Percentiles rank a stretch among this genome's conserved stretches.
Conservation (phyloP, 2,797 vertebrate species). For the Parambassis ranga region DNA sequence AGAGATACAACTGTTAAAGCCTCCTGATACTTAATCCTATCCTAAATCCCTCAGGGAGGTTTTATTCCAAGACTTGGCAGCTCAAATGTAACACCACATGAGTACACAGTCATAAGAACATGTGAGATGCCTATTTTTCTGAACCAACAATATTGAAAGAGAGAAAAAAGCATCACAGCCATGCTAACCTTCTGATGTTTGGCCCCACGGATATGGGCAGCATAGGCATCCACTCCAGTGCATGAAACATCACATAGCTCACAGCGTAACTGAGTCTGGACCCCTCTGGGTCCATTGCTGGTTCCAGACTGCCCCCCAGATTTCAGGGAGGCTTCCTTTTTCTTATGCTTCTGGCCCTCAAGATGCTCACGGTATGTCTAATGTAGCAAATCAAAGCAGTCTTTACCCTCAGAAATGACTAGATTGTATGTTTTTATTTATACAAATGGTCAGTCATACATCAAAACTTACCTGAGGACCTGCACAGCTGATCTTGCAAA, state of each 20-base stretch:
- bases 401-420: no score
- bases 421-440: not conserved
- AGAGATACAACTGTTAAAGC: constrained; percentile 17
- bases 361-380: constrained; percentile 85
- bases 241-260: constrained; percentile 85
- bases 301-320: constrained; percentile 63
- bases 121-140: not conserved
- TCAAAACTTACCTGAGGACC: constrained; percentile 87
- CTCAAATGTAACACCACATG: constrained; percentile 24
- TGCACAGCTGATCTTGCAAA: constrained; percentile 90
- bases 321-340: constrained; percentile 84
- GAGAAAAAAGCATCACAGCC: not conserved
- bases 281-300: constrained; percentile 62
- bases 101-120: not conserved
- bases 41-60: constrained; percentile 19
- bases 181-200: constrained; percentile 83
- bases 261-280: constrained; percentile 81
- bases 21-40: constrained; percentile 29
- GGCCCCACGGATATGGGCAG: constrained; percentile 75
- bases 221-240: constrained; percentile 82
- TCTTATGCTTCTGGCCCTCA: constrained; percentile 88
- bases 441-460: no score
- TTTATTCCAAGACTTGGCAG: constrained; percentile 31
- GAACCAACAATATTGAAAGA: not conserved
- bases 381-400: not conserved